Evolutionary conservation across 2,113 vertebrate species (phyloP), one percentile per base, ranked within the genome.

Genomic region (Corydoras maculifer): DNA sequence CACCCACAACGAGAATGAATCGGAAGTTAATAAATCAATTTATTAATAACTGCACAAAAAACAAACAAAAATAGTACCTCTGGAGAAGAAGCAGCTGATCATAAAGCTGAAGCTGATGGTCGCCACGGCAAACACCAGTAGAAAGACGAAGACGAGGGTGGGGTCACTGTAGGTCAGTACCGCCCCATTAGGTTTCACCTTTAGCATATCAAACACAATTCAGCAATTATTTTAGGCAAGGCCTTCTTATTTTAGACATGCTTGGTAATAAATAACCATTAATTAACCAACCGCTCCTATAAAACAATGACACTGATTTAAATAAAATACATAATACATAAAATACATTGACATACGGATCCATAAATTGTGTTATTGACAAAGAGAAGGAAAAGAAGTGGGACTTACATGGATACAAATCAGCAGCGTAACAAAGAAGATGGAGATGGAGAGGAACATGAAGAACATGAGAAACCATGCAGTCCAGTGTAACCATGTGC

Each of bases 381-480:
- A 57, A 57, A 13, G 53, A 10, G 14, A 13, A 13, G 15, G 30
- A 12, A 61, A 35, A 35, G 68, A 13, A 11, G 3, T 43, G 3
- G 18, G 11, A 53, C 92, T 89, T 80, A 96, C 97, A 92, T 90
- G 86, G 76, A 97, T 77, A 55, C 96, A 99, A 64, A 96, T 85
- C 54, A 99, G 92, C 74, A 98, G n/a, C 0, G 96, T 98, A 81
- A 99, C 92, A 0, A 94, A 91, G 81, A 94, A 91, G 61, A 94
- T 82, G 0, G 92, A 91, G 64, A 95, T 82, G 67, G 94, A 88
- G 54, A 98, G 90, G 81, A 97, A 91, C 70, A 98, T 83, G 82
- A 95, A 91, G 87, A 97, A 99, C 86, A 95, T 91, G 78, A 98
- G 91, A 87, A 98, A 98, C 97, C 97, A 99, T 66, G 96, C 94